Percentiles rank a stretch among this genome's conserved stretches.
These are phyloP conservation scores for Equus quagga DNA, from an alignment of 2,113 vertebrate genomes.

Conservation along the genomic window DNA sequence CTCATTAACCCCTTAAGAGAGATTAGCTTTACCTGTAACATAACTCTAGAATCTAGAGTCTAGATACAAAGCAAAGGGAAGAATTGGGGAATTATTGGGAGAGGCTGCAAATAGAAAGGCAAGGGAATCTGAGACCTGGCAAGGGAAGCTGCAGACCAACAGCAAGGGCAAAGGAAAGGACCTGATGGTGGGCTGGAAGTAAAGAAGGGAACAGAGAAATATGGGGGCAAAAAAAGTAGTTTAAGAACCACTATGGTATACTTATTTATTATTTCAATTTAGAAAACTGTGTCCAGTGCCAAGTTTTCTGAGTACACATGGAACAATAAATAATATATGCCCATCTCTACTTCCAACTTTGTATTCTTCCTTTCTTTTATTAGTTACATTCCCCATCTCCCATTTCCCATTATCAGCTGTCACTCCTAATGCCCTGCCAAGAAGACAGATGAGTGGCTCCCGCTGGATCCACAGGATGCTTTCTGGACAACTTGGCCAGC, in stretches of 20 bases:
- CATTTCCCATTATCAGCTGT: conserved; percentile 74
- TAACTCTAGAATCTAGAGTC: conserved; percentile 45
- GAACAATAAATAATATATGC: conserved; percentile 66
- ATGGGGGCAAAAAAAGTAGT: neutral
- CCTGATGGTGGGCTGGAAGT: conserved; percentile 38
- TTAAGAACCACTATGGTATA: conserved; percentile 62
- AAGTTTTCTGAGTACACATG: conserved; percentile 63
- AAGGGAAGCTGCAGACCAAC: conserved; percentile 47
- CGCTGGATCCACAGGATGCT: conserved; percentile 48
- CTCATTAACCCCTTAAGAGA: conserved; percentile 50
- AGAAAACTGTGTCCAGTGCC: conserved; percentile 62
- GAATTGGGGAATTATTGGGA: conserved; percentile 22
- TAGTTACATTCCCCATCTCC: conserved; percentile 68
- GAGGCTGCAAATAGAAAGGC: conserved; percentile 58
- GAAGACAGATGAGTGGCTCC: conserved; percentile 62
- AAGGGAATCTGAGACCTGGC: conserved; percentile 27
- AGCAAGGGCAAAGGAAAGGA: conserved; percentile 35
- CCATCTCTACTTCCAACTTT: conserved; percentile 70
- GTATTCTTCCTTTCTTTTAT: conserved; percentile 73
- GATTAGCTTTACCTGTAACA: conserved; percentile 49
- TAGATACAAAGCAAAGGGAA: conserved; percentile 50
- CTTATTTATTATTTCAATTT: conserved; percentile 79
- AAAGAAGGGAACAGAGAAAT: conserved; percentile 69
- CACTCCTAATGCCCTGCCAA: conserved; percentile 56
- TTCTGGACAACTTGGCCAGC: conserved; percentile 62